phyloP scores from a whole-genome alignment of 2,888 invertebrate species.

The Ephialtes manifestator region DNA sequence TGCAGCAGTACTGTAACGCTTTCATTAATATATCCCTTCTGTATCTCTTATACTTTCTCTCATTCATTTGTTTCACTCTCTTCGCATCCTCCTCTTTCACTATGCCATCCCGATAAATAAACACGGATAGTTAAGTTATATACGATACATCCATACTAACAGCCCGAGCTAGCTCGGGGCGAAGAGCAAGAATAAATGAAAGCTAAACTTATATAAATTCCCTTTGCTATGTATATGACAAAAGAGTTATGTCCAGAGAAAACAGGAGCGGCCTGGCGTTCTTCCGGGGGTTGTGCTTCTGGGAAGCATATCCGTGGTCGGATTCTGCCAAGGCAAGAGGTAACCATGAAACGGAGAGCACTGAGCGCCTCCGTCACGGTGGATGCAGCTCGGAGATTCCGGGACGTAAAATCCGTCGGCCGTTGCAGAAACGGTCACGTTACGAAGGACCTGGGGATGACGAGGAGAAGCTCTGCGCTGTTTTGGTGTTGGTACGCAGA shows the following conservation, averaged over 20 bases:
- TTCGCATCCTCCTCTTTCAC: not conserved
- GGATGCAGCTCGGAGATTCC: slow-evolving; percentile 70
- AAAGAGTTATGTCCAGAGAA: slow-evolving; percentile 63
- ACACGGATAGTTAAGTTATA: not conserved
- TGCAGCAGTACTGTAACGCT: not conserved
- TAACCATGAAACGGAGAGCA: slow-evolving; percentile 57
- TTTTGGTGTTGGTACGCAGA: slow-evolving; percentile 21
- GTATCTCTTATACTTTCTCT: not conserved
- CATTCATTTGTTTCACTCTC: not conserved
- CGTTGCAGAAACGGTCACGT: slow-evolving; percentile 76
- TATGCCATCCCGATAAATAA: not conserved
- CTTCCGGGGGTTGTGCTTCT: slow-evolving; percentile 55
- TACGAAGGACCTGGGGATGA: slow-evolving; percentile 75
- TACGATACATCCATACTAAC: not conserved
- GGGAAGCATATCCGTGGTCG: slow-evolving; percentile 36
- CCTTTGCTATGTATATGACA: slow-evolving; percentile 17
- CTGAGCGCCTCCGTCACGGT: slow-evolving; percentile 72
- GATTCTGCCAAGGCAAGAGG: slow-evolving; percentile 50
- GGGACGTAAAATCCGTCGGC: slow-evolving; percentile 79
- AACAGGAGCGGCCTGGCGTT: slow-evolving; percentile 64
- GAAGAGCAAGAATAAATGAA: slow-evolving; percentile 18
- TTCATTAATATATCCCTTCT: slow-evolving; percentile 10
- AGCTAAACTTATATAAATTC: slow-evolving; percentile 29
- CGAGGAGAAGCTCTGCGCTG: slow-evolving; percentile 73
- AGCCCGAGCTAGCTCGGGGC: not conserved